Conservation (phyloP, 1,140 invertebrate genomes). For the Vanessa atalanta region DNA sequence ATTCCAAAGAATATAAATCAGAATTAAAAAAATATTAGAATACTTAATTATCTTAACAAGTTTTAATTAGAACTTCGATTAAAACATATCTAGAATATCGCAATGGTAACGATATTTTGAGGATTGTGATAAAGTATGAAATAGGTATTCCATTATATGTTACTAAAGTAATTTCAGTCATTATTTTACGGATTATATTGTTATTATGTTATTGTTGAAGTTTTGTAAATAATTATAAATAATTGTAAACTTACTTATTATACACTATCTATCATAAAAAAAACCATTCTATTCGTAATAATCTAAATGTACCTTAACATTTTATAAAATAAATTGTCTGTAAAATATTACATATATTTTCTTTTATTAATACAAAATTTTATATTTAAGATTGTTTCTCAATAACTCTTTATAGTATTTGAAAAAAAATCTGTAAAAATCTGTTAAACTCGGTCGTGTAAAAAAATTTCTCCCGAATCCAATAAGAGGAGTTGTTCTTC, state of each 20-base stretch:
- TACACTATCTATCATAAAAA: conserved; percentile 9
- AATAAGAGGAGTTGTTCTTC: conserved; percentile 35
- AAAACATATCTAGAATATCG: conserved; percentile 9
- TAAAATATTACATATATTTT: neutral
- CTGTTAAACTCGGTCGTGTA: conserved; percentile 13
- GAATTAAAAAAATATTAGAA: neutral
- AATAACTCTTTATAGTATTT: neutral
- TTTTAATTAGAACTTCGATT: neutral
- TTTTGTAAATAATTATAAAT: conserved; percentile 55
- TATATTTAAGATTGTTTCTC: neutral
- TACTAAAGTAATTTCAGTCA: conserved; percentile 54
- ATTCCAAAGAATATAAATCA: conserved; percentile 27
- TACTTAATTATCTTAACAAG: neutral
- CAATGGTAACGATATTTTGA: conserved; percentile 27
- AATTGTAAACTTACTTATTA: conserved; percentile 16
- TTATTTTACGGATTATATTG: conserved; percentile 55
- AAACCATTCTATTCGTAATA: conserved; percentile 8
- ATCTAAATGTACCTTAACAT: conserved; percentile 28
- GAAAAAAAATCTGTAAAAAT: neutral
- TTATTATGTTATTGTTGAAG: conserved; percentile 50
- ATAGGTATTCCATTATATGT: conserved; percentile 47
- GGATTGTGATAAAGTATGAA: conserved; percentile 54
- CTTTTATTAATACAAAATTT: neutral
- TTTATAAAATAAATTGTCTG: conserved; percentile 24
- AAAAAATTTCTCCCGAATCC: conserved; percentile 23